Base-by-base conservation (phyloP, 2,888 invertebrate species). In the Erebia palarica region DNA sequence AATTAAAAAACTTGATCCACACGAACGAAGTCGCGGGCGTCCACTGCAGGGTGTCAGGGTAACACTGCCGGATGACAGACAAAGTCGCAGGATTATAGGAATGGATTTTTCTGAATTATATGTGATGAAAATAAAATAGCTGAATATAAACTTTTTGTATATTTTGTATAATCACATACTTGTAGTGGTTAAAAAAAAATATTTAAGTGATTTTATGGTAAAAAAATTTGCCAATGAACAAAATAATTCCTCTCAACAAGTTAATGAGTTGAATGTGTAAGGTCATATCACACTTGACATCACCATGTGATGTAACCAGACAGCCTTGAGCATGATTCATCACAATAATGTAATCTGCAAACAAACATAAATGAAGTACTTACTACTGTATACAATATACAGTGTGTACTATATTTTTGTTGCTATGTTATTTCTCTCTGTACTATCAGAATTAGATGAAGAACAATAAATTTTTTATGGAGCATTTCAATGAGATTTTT, bases 271-370 rank as follows among this genome's bases (percentile, higher is more conserved):
- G 42, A 65, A 63, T 70, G 21, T 73, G 77, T 81, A 83, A 88
- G 89, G 88, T 86, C 86, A 85, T 71, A 55, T 72, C 72, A 76
- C 78, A 83, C 80, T 85, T 86, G 84, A 86, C 84, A 84, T 86
- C 81, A 85, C 75, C 72, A 36, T 68, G 61, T 67, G 65, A 76
- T 82, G 81, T 82, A 81, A 82, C 81, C 82, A 83, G 71, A 75
- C 69, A 73, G 67, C 81, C 81, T 82, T 82, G 78, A 80, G 81
- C 79, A 67, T 80, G 82, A 82, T 67, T 80, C 80, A 81, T 66
- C 70, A 69, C 61, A 70, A 65, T 67, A 73, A 53, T 51, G 42
- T 61, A 61, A 51, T 65, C 53, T 11, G 63, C 63, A 47, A 49
- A 49, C 49, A 49, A 63, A 63, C 47, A 21, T 5, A 47, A 8